A percentile compares a stretch with the other conserved stretches of the same genome.
These are phyloP conservation scores for Cathartes aura DNA, from an alignment of 2,113 vertebrate genomes.

Conservation along the genomic window DNA sequence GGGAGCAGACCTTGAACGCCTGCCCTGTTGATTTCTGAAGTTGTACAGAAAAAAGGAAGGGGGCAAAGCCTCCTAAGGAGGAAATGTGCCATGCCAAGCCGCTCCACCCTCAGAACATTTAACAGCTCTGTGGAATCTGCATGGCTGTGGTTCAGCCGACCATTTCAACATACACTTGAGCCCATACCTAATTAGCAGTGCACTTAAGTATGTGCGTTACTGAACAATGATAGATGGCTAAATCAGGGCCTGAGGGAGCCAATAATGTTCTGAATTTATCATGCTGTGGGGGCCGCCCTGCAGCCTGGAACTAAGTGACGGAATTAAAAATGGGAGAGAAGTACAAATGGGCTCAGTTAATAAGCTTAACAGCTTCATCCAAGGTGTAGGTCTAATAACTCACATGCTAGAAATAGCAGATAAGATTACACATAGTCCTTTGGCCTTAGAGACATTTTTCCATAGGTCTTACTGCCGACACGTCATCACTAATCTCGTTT, in stretches of 20 bases:
- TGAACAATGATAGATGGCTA: constrained; percentile 24
- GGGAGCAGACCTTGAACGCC: background rate
- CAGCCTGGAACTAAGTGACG: constrained; percentile 18
- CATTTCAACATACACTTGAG: background rate
- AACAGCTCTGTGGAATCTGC: background rate
- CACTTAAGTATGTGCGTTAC: background rate
- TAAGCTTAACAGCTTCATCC: constrained; percentile 56
- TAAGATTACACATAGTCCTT: constrained; percentile 59
- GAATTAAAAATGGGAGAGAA: constrained; percentile 66
- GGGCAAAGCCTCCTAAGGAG: background rate
- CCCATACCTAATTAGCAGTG: background rate
- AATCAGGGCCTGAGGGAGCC: constrained; percentile 9
- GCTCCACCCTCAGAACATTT: background rate
- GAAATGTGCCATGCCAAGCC: background rate
- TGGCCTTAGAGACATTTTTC: constrained; percentile 54
- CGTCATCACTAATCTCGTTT: constrained; percentile 70
- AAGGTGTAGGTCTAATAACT: constrained; percentile 68
- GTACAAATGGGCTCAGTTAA: constrained; percentile 55
- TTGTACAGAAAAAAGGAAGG: background rate
- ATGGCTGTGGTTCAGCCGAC: background rate
- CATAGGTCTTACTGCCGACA: constrained; percentile 39
- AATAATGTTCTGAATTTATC: constrained; percentile 44
- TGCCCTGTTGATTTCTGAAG: background rate
- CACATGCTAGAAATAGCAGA: constrained; percentile 65
- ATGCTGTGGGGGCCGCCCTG: background rate